phyloP scores from a whole-genome alignment of 1,140 invertebrate genomes.

The Drosophila pallidifrons region DNA sequence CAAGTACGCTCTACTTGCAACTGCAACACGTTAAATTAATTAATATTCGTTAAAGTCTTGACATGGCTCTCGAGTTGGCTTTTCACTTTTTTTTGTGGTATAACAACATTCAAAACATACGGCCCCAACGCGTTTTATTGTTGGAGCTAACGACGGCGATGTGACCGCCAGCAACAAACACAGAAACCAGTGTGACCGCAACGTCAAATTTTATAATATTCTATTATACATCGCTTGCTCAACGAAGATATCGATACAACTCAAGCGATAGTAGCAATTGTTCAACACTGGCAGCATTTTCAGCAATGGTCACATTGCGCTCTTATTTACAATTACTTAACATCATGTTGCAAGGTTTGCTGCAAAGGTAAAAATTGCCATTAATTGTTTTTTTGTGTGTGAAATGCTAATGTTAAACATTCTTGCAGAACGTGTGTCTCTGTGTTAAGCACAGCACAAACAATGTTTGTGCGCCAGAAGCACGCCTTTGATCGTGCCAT shows the following conservation, averaged over 20 bases:
- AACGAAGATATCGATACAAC: not conserved
- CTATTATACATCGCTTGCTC: not conserved
- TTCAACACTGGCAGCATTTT: slow-evolving; percentile 7
- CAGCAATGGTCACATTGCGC: slow-evolving; percentile 21
- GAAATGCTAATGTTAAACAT: not conserved
- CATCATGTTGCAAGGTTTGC: slow-evolving; percentile 73
- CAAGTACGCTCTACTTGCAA: slow-evolving; percentile 5
- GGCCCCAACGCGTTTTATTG: slow-evolving; percentile 49
- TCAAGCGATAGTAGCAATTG: slow-evolving; percentile 2
- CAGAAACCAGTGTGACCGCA: slow-evolving; percentile 15
- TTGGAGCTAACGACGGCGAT: slow-evolving; percentile 57
- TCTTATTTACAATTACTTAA: slow-evolving; percentile 55
- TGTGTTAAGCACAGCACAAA: slow-evolving; percentile 56
- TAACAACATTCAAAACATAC: slow-evolving; percentile 65
- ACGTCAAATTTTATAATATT: not conserved
- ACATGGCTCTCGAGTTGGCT: slow-evolving; percentile 41
- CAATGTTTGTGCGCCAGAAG: slow-evolving; percentile 65
- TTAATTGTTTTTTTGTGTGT: slow-evolving; percentile 10
- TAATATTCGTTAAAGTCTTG: slow-evolving; percentile 30
- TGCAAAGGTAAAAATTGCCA: slow-evolving; percentile 58
- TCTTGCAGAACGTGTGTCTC: slow-evolving; percentile 49
- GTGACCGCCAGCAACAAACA: slow-evolving; percentile 46
- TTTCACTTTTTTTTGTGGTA: slow-evolving; percentile 67
- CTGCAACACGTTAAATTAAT: slow-evolving; percentile 23
- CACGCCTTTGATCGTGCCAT: slow-evolving; percentile 72